Conservation (phyloP, 2,113 vertebrate species). For the Calonectris borealis region DNA sequence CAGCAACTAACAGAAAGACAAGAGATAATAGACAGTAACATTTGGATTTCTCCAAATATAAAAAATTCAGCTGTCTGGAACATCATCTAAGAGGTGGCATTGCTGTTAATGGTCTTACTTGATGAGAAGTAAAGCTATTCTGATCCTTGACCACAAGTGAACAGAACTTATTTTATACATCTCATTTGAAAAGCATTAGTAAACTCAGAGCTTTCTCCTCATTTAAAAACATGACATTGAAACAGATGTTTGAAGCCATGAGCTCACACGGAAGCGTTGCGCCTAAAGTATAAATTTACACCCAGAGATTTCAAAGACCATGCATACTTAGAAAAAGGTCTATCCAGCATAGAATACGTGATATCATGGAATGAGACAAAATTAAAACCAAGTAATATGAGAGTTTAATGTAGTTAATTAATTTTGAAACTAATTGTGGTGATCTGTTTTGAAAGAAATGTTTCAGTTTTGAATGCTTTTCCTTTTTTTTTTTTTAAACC, state of each 20-base stretch:
- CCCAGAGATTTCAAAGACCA: background rate
- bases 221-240: background rate
- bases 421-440: background rate
- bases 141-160: background rate
- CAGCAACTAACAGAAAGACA: background rate
- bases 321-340: background rate
- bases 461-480: background rate
- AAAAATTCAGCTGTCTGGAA: background rate
- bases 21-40: background rate
- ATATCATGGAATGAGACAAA: background rate
- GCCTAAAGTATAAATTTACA: background rate
- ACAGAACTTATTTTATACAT: background rate
- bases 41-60: background rate
- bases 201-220: background rate
- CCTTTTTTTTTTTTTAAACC: background rate
- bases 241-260: background rate
- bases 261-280: background rate
- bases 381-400: background rate
- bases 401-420: background rate
- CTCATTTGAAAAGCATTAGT: background rate
- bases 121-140: background rate
- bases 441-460: background rate
- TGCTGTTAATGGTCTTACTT: background rate
- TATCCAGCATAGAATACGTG: fast-evolving
- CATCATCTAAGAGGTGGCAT: background rate